A percentile compares a stretch with the other conserved stretches of the same genome.
Evolutionary conservation across 2,888 invertebrate species (phyloP).

Genomic region (Trisateles emortualis): DNA sequence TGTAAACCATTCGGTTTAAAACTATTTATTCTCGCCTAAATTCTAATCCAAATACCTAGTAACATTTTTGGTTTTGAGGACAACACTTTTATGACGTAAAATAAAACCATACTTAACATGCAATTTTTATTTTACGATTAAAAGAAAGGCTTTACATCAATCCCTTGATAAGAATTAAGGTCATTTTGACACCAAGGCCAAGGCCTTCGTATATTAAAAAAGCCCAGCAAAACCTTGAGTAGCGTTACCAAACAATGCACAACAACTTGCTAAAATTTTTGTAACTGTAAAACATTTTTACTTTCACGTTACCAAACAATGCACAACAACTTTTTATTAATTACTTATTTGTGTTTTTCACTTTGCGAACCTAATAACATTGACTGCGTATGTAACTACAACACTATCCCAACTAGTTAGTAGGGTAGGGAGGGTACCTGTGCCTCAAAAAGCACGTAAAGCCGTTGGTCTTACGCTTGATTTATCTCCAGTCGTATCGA

Average conservation of each 20-base stretch:
- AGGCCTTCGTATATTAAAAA: conserved; percentile 23
- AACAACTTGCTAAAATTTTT: conserved; percentile 32
- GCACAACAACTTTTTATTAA: too few relatives aligned
- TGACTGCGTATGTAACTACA: too few relatives aligned
- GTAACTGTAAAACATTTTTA: conserved; percentile 7
- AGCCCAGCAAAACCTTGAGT: conserved; percentile 32
- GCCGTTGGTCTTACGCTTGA: too few relatives aligned
- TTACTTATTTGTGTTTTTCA: too few relatives aligned
- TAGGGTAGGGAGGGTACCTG: too few relatives aligned
- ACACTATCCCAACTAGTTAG: too few relatives aligned
- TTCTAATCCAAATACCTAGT: conserved; percentile 38
- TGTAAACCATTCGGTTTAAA: conserved; percentile 16
- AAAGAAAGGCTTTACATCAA: conserved; percentile 26
- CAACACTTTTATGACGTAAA: conserved; percentile 5
- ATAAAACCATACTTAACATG: background rate
- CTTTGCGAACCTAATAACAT: too few relatives aligned
- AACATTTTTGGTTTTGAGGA: conserved; percentile 22
- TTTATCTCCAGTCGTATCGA: too few relatives aligned
- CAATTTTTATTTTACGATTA: background rate
- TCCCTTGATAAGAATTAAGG: conserved; percentile 37
- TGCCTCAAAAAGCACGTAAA: too few relatives aligned
- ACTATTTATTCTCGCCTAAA: conserved; percentile 41
- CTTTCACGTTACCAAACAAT: too few relatives aligned
- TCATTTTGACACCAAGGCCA: conserved; percentile 40
- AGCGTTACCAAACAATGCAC: conserved; percentile 35